phyloP scores from a whole-genome alignment of 23 tunicate species.

The Oikopleura albicans region DNA sequence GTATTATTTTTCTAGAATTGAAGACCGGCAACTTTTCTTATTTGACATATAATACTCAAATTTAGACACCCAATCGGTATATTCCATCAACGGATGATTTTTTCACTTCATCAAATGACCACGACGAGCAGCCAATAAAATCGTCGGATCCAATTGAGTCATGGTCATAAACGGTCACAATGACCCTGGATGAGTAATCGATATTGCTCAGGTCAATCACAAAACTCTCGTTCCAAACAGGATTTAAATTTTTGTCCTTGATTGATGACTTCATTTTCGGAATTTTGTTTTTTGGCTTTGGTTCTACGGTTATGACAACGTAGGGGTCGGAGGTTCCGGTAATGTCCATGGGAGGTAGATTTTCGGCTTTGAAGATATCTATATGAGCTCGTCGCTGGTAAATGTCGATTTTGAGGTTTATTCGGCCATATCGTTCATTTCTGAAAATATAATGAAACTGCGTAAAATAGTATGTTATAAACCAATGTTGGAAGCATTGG shows the following conservation, averaged over 20 bases:
- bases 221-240: constrained; percentile 10
- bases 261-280: not conserved
- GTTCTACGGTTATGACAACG: not conserved
- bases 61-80: no score
- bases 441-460: no score
- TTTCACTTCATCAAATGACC: not conserved
- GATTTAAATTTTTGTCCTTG: not conserved
- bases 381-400: not conserved
- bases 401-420: not conserved
- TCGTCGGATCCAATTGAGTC: not conserved
- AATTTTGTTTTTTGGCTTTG: not conserved
- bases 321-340: not conserved
- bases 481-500: no score
- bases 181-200: not conserved
- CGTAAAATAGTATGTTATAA: no score
- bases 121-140: not conserved
- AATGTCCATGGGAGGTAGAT: not conserved
- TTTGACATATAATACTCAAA: no score
- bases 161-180: not conserved
- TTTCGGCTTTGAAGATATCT: not conserved
- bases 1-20: no score
- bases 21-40: no score
- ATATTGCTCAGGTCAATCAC: not conserved
- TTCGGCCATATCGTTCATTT: constrained; percentile 10
- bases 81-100: not conserved